Conservation (phyloP, 2,797 vertebrate species). For the Diplodus puntazzo region DNA sequence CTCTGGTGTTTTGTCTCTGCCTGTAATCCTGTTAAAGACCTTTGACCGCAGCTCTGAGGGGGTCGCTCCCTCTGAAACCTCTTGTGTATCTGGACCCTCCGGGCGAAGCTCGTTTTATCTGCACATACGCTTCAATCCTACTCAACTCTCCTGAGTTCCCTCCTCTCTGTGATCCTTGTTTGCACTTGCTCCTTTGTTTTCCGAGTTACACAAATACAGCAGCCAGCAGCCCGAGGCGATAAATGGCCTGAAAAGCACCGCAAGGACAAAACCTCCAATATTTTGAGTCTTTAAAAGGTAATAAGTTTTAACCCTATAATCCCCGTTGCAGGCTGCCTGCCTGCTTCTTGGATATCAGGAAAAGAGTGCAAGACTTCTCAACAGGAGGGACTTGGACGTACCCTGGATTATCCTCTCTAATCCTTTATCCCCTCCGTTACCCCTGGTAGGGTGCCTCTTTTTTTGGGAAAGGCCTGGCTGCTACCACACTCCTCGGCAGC, state of each 20-base stretch:
- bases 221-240: conserved; percentile 23
- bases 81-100: conserved; percentile 32
- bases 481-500: conserved; percentile 34
- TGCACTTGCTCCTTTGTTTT: conserved; percentile 54
- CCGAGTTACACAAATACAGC: conserved; percentile 39
- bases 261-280: conserved; percentile 12
- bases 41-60: conserved; percentile 63
- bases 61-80: conserved; percentile 42
- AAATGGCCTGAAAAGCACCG: conserved; percentile 15
- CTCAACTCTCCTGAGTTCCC: conserved; percentile 12
- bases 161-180: conserved; percentile 16
- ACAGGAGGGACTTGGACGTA: conserved; percentile 66
- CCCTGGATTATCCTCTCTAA: conserved; percentile 82
- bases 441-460: conserved; percentile 25
- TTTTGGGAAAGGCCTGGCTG: conserved; percentile 27
- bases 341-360: conserved; percentile 36
- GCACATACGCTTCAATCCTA: conserved; percentile 31
- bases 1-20: conserved; percentile 55
- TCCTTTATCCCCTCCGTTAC: conserved; percentile 65
- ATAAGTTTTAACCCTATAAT: conserved; percentile 68
- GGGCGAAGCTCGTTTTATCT: conserved; percentile 54
- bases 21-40: conserved; percentile 70
- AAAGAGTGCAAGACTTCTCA: conserved; percentile 38
- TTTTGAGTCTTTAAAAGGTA: conserved; percentile 50
- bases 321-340: conserved; percentile 45